Percentiles rank a stretch among this genome's conserved stretches.
phyloP scores from a whole-genome alignment of 2,113 vertebrate genomes.

The Diglossa brunneiventris region DNA sequence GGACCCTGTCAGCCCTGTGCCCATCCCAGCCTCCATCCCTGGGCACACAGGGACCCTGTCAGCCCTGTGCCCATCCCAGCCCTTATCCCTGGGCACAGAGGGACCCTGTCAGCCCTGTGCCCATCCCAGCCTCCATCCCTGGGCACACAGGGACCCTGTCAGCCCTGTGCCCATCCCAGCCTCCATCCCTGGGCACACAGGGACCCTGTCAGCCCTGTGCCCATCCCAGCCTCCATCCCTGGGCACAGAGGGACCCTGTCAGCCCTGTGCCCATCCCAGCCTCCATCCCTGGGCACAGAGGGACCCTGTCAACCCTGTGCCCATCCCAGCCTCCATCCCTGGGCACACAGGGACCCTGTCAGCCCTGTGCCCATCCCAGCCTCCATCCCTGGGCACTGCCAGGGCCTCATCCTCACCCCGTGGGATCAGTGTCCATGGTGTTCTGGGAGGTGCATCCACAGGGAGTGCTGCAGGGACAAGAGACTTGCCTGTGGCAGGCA shows the following conservation, averaged over 20 bases:
- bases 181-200: not conserved
- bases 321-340: not conserved
- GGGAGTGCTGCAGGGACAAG: not conserved
- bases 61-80: no score
- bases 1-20: accelerated
- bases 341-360: not conserved
- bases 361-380: not conserved
- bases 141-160: not conserved
- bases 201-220: accelerated
- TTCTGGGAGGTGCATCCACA: not conserved
- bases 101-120: no score
- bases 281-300: not conserved
- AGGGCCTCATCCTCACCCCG: accelerated
- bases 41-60: no score
- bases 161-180: not conserved
- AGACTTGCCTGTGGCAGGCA: not conserved
- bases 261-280: no score
- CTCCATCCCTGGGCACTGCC: not conserved
- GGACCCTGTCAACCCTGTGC: no score
- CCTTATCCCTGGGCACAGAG: not conserved
- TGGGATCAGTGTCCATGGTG: accelerated
- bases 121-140: not conserved
- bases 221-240: not conserved
- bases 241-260: no score
- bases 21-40: not conserved